These are phyloP conservation scores for Lamprotornis superbus DNA, from an alignment of 2,113 vertebrate species.

Conservation along the genomic window DNA sequence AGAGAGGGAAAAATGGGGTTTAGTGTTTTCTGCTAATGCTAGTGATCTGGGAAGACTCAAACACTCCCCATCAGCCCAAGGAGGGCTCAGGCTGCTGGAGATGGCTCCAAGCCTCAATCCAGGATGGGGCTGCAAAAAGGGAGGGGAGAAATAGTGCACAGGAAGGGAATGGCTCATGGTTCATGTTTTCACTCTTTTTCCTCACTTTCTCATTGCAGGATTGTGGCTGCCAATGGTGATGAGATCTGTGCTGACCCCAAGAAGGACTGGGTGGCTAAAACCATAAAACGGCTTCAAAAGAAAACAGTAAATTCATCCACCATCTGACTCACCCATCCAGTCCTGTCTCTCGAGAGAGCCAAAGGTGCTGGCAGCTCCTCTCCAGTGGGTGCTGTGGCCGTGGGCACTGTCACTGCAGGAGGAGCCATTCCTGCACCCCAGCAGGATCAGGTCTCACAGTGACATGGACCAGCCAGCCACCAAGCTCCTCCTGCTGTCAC, in stretches of 20 bases:
- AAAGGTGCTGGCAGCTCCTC: rapidly evolving
- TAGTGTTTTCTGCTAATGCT: not conserved
- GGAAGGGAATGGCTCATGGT: not conserved
- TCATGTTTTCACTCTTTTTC: not conserved
- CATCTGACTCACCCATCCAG: rapidly evolving
- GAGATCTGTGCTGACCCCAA: not conserved
- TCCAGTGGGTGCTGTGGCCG: rapidly evolving
- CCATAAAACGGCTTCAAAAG: rapidly evolving
- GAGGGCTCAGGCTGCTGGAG: not conserved
- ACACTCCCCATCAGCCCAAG: not conserved
- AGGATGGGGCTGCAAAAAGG: not conserved
- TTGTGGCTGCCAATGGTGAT: rapidly evolving
- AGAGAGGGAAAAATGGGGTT: rapidly evolving
- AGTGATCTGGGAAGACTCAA: not conserved
- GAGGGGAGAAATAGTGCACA: not conserved
- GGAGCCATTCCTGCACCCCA: rapidly evolving
- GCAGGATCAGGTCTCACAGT: rapidly evolving
- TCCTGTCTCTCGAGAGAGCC: not conserved
- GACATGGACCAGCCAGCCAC: not conserved
- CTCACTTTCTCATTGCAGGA: not conserved
- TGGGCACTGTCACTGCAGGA: rapidly evolving
- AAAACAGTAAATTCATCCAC: not conserved
- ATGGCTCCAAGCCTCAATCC: not conserved
- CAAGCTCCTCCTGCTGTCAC: not conserved
- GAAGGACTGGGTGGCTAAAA: not conserved